Evolutionary conservation across 2,797 vertebrate genomes (phyloP).

Genomic region (Arctocebus calabarensis): DNA sequence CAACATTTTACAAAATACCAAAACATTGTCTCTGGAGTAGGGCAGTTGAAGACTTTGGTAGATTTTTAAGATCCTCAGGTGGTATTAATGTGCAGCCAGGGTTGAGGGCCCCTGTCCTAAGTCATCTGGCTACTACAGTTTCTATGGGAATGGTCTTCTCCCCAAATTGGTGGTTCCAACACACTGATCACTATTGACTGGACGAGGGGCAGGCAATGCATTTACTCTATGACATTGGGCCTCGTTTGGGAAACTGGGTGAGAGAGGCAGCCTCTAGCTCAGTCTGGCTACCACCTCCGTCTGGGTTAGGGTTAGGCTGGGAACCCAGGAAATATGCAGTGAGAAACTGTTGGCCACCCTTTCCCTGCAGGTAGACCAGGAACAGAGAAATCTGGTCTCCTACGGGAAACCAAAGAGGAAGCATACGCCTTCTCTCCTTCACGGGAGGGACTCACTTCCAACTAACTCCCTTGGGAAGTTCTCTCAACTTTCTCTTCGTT

Average conservation of each 20-base stretch:
- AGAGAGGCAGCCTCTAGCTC: not conserved
- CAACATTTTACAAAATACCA: not conserved
- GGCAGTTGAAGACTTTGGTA: not conserved
- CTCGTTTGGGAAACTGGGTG: not conserved
- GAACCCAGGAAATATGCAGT: not conserved
- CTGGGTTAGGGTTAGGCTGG: not conserved
- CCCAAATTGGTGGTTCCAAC: too few species aligned
- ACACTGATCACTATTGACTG: not conserved
- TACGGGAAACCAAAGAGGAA: not conserved
- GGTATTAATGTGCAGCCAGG: not conserved
- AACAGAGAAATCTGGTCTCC: not conserved
- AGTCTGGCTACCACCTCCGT: not conserved
- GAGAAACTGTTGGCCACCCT: not conserved
- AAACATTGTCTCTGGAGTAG: not conserved
- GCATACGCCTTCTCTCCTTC: too few species aligned
- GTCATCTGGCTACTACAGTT: not conserved
- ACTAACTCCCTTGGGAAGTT: too few species aligned
- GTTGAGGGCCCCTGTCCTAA: not conserved
- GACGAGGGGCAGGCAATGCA: not conserved
- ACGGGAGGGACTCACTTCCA: too few species aligned
- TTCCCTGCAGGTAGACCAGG: not conserved
- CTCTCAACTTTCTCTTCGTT: too few species aligned
- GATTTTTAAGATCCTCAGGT: not conserved
- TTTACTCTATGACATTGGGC: not conserved
- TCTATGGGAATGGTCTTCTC: not conserved